Evolutionary conservation across 2,797 vertebrate species (phyloP), one percentile per base, ranked within the genome.

Genomic region (Aphelocoma californica): DNA sequence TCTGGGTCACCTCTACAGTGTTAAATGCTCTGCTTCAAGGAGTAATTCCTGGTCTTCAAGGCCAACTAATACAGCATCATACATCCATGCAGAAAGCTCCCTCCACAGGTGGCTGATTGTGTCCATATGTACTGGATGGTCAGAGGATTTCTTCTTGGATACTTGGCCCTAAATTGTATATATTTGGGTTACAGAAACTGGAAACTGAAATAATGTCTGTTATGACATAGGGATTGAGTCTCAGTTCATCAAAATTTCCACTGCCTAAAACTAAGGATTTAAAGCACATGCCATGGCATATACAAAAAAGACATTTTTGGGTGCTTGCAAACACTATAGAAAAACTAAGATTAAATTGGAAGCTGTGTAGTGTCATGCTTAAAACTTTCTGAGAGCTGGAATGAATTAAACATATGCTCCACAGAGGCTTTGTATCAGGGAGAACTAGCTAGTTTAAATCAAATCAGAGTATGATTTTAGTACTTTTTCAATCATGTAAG

Each of bases 81-180:
- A 18, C 3, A 38, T 32, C 17, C 17, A 26, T 31, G 21, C 8
- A 51, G 10, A 28, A 75, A n/a, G 12, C 5, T 2, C 1, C 12
- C 3, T 56, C 45, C 25, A 53, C 8, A 65, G 23, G n/a, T 20
- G 19, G 7, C 17, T 81, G 34, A 53, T 10, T 26, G 8, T 21
- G 40, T 53, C 3, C 34, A 2, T 29, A n/a, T 0, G 1, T 36
- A 67, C 23, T 25, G 4, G 25, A 44, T 8, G 4, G n/a, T 48
- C 18, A 18, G 24, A 50, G 15, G 9, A 9, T 51, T 74, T 36
- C 8, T 75, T 70, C 66, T n/a, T 53, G 14, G 20, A 67, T 8
- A 18, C 12, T 10, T 51, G 11, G 3, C 14, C n/a, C 24, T 81
- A 50, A 62, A 44, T 2, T 47, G 1, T 19, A 24, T 31, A 9